Conservation (phyloP, 2,888 invertebrate genomes). For the Leptopilina syphax region DNA sequence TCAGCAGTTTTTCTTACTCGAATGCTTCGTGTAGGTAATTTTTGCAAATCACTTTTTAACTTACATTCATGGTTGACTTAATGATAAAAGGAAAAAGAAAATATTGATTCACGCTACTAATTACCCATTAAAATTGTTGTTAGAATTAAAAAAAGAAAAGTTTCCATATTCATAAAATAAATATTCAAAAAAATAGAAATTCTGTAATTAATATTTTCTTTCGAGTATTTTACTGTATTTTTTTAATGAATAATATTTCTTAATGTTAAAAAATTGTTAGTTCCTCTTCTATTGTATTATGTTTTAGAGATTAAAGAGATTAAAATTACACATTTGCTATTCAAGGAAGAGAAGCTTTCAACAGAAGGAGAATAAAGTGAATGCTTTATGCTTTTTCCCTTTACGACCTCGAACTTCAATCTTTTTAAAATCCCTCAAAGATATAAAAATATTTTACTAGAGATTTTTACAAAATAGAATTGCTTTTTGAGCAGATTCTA, state of each 20-base stretch:
- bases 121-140: not conserved
- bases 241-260: not conserved
- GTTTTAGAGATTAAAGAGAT: not conserved
- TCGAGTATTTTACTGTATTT: not conserved
- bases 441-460: not conserved
- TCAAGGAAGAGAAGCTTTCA: not conserved
- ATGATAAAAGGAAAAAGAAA: not conserved
- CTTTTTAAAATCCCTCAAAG: slow-evolving; percentile 3
- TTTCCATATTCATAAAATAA: not conserved
- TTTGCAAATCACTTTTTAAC: slow-evolving; percentile 18
- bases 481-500: too few species aligned
- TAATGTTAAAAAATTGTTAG: not conserved
- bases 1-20: slow-evolving; percentile 30
- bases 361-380: slow-evolving; percentile 12
- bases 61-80: not conserved
- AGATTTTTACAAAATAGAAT: not conserved
- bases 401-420: not conserved
- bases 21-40: not conserved
- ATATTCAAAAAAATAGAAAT: not conserved
- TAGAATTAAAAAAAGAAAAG: not conserved
- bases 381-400: not conserved
- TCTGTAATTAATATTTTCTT: not conserved
- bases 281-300: slow-evolving; percentile 4
- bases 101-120: not conserved
- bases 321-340: slow-evolving; percentile 15